Evolutionary conservation across 2,888 invertebrate species (phyloP), one percentile per base, ranked within the genome.

Genomic region (Sphaerophoria taeniata): DNA sequence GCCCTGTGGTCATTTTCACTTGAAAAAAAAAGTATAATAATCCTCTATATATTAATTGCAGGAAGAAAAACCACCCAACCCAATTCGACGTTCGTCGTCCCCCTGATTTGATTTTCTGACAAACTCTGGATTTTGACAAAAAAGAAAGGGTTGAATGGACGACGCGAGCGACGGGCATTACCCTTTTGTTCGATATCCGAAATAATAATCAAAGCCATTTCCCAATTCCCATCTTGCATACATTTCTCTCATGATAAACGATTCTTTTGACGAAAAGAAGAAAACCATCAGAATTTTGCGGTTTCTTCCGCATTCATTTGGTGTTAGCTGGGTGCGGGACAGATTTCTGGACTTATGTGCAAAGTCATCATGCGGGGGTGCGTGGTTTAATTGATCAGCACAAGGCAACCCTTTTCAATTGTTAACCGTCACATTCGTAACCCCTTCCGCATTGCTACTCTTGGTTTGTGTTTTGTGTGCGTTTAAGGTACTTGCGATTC

Each of bases 361-460:
- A 61, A 58, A 85, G 73, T 85, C 73, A 81, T 81, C 73, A 77
- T 81, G 85, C 81, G 85, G 85, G 85, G 85, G 85, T 81, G 85
- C 85, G 75, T 81, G 77, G 56, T 58, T 85, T 85, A 85, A 85
- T 81, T 85, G 85, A 85, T 76, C 85, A 69, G 79, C 31, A 33
- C 6, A 53, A 31, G 67, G 31, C 72, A 87, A 84, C 84, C 83
- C 82, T 86, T 82, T 70, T 84, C 81, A 80, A 85, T 85, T 3
- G 14, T 49, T 9, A 6, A 65, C 77, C 75, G 63, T 87, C 5
- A 16, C n/a, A 43, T 65, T 81, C 79, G 69, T 87, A 87, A 88
- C 76, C 88, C 87, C 87, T 88, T 88, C 88, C 88, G 87, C 88
- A 88, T 88, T 88, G 87, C 87, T 88, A 87, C 87, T 87, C 83